Base-by-base conservation (phyloP, 2,888 invertebrate genomes). In the Syrphus vitripennis region DNA sequence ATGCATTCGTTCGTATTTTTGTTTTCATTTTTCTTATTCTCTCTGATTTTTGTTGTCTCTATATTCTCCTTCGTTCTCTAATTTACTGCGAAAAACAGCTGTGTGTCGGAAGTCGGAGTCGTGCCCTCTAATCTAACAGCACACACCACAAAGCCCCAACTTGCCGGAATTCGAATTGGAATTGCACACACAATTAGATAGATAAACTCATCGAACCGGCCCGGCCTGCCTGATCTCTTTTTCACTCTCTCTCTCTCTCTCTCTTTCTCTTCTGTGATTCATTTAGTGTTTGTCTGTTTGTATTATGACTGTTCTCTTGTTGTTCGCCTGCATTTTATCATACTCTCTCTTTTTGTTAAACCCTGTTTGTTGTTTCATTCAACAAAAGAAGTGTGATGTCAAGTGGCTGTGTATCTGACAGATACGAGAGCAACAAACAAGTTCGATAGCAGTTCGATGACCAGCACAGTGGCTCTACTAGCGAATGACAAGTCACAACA, bases 371-470 rank as follows among this genome's bases (percentile, higher is more conserved):
- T 29, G 69, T 72, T 77, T 82, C 65, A 82, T 63, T 70, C 59
- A 72, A 71, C 45, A 72, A 77, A 63, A 53, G 40, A 53, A 63
- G 55, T 80, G 55, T 57, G 37, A 81, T 80, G 80, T 81, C 84
- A 81, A 84, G 84, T 84, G 84, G 65, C 70, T 69, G 55, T 67
- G 72, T 76, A 84, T 80, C 84, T 84, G 84, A 82, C 86, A 86
- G 81, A 86, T 82, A 82, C 70, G 65, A 80, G 76, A 81, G 71
- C 81, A 82, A 77, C 81, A 82, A 86, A 86, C 86, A 81, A 86
- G 86, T 86, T 86, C 82, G 86, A 81, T 74, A 86, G 82, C 63
- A 82, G 86, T 86, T 86, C 77, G 86, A 86, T 86, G 86, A 86
- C 86, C 81, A 86, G 77, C 81, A 74, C 59, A 86, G 81, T 82